Percentiles rank a stretch among this genome's conserved stretches.
phyloP scores from a whole-genome alignment of 2,888 invertebrate genomes.

The Meganola albula region DNA sequence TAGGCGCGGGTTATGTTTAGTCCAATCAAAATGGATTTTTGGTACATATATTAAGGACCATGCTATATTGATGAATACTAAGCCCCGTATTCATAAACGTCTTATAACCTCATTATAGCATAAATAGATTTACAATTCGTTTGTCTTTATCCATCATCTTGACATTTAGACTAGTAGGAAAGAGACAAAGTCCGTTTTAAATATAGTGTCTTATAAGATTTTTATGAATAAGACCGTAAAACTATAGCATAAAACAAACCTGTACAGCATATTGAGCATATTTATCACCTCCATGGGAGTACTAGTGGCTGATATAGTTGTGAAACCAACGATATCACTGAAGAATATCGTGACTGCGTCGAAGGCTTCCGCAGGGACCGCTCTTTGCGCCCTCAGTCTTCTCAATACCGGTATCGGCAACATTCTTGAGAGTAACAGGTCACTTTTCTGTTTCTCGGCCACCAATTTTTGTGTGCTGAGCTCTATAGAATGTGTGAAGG shows the following conservation, averaged over 20 bases:
- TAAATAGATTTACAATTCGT: no score
- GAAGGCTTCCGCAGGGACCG: constrained; percentile 81
- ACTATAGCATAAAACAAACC: constrained; percentile 38
- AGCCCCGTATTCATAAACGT: no score
- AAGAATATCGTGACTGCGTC: constrained; percentile 84
- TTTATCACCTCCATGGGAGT: constrained; percentile 81
- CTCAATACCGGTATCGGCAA: constrained; percentile 74
- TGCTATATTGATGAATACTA: no score
- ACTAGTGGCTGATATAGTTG: constrained; percentile 78
- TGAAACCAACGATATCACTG: constrained; percentile 84
- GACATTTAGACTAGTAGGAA: no score
- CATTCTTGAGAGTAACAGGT: constrained; percentile 77
- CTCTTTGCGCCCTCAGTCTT: constrained; percentile 70
- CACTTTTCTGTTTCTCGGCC: constrained; percentile 77
- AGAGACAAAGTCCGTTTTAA: no score
- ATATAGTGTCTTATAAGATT: no score
- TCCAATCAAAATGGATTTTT: no score
- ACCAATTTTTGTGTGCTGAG: constrained; percentile 67
- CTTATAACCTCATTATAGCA: no score
- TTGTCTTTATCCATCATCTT: no score
- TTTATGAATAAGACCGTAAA: no score
- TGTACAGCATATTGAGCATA: constrained; percentile 85
- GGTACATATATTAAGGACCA: no score
- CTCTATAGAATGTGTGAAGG: constrained; percentile 69
- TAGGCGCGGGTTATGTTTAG: no score